phyloP scores from a whole-genome alignment of 1,140 invertebrate species.

The Bradynema listronoti region DNA sequence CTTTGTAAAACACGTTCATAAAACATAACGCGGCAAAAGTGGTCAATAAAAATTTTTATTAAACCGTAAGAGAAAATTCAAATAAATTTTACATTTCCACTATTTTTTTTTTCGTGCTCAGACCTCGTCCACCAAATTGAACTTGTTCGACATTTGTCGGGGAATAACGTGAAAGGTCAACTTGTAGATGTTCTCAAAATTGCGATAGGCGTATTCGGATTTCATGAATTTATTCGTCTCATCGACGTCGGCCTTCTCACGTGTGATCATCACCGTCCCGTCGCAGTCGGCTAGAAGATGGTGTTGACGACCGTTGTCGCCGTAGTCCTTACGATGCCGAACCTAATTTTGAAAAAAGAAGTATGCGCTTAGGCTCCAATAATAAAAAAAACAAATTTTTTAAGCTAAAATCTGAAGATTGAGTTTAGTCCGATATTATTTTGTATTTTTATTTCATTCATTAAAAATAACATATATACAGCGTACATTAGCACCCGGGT shows the following conservation, averaged over 20 bases:
- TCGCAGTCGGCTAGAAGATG: constrained; percentile 22
- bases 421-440: no score
- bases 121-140: constrained; percentile 34
- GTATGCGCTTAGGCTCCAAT: no score
- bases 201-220: constrained; percentile 14
- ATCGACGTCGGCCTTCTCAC: constrained; percentile 24
- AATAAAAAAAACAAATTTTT: no score
- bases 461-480: no score
- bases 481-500: constrained; percentile 53
- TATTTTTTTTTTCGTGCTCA: no score
- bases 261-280: constrained; percentile 26
- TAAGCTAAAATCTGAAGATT: no score
- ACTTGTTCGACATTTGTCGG: constrained; percentile 37
- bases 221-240: constrained; percentile 8
- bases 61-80: no score
- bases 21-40: no score
- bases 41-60: no score
- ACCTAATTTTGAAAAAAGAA: constrained; percentile 15
- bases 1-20: no score
- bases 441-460: no score
- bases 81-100: no score
- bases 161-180: constrained; percentile 37
- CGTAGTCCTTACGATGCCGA: constrained; percentile 7
- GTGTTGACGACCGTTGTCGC: constrained; percentile 9
- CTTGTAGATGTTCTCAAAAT: constrained; percentile 35